Percentiles rank a stretch among this genome's conserved stretches.
These are phyloP conservation scores for Rhineura floridana DNA, from an alignment of 2,113 vertebrate species.

Conservation along the genomic window DNA sequence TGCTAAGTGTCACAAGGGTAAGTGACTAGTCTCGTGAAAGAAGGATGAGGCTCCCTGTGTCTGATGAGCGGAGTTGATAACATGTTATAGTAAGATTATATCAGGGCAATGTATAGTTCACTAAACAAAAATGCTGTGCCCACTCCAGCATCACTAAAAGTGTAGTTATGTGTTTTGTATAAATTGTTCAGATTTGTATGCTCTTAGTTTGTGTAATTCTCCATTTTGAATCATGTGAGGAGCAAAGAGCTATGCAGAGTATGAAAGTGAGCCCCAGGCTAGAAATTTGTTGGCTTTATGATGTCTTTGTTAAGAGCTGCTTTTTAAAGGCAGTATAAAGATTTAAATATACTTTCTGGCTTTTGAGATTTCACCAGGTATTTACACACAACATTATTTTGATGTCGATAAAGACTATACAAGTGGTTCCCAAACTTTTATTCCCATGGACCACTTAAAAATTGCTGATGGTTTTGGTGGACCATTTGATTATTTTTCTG, in stretches of 20 bases:
- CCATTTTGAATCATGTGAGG: not conserved
- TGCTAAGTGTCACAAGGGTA: not conserved
- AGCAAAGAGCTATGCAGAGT: not conserved
- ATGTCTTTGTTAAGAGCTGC: not conserved
- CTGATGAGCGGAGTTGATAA: not conserved
- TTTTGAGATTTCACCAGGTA: not conserved
- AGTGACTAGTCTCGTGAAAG: not conserved
- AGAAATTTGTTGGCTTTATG: not conserved
- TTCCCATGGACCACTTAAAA: no score
- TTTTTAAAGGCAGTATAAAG: not conserved
- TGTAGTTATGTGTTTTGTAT: not conserved
- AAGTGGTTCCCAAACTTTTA: no score
- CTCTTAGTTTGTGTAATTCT: not conserved
- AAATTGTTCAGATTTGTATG: not conserved
- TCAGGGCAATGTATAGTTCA: not conserved
- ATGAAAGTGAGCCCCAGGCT: not conserved
- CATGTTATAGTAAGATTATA: not conserved
- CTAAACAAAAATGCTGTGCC: not conserved
- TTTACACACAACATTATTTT: not conserved
- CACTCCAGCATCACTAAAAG: not conserved
- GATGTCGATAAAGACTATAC: not conserved
- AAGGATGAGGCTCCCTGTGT: not conserved
- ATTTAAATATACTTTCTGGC: not conserved
- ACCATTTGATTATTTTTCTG: no score
- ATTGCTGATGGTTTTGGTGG: no score